A percentile compares a stretch with the other conserved stretches of the same genome.
These are phyloP conservation scores for Drosophila kikkawai DNA, from an alignment of 1,140 invertebrate genomes.

Conservation along the genomic window DNA sequence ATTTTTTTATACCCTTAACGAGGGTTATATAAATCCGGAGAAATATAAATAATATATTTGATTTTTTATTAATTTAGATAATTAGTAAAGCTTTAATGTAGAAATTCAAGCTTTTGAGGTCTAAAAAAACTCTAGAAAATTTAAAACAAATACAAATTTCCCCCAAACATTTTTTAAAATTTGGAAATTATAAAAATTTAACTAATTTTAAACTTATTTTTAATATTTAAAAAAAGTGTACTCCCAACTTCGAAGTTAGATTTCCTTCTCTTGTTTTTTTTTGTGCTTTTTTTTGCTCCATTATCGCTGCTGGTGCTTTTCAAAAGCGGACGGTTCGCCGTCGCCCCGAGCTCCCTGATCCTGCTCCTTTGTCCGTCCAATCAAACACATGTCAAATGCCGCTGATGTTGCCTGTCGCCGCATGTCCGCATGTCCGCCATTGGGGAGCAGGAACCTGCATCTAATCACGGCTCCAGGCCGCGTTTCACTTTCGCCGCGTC, in stretches of 20 bases:
- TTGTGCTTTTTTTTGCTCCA: constrained; percentile 3
- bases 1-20: constrained; percentile 7
- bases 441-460: constrained; percentile 57
- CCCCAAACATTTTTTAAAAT: no score
- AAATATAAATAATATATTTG: background rate
- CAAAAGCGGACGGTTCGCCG: constrained; percentile 19
- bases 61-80: background rate
- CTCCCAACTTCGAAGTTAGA: background rate
- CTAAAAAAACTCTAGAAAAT: background rate
- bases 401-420: constrained; percentile 64
- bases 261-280: background rate
- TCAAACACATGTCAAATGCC: constrained; percentile 77
- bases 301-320: constrained; percentile 23
- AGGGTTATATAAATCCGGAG: background rate
- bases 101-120: background rate
- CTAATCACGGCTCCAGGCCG: constrained; percentile 66
- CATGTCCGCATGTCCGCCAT: constrained; percentile 44
- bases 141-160: background rate
- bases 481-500: constrained; percentile 79
- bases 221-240: background rate
- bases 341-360: constrained; percentile 25
- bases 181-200: no score
- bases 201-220: no score
- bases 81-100: background rate
- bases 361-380: constrained; percentile 59